Evolutionary conservation across 2,888 invertebrate species (phyloP).

Genomic region (Hydrotaea cyrtoneurina): DNA sequence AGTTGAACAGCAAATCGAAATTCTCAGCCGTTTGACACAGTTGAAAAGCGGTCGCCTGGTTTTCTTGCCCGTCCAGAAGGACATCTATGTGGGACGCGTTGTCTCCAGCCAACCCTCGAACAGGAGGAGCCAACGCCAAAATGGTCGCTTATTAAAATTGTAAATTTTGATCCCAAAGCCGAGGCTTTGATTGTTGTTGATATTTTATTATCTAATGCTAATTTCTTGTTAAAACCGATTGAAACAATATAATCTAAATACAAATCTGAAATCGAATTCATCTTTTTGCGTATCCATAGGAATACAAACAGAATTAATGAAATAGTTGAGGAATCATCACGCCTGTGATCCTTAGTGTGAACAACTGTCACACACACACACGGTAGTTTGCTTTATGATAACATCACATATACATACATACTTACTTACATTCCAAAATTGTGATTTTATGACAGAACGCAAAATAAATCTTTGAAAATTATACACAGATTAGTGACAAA

Average conservation of each 20-base stretch:
- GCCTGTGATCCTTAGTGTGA: too few species aligned
- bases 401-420: too few species aligned
- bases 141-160: constrained; percentile 42
- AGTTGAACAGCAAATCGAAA: constrained; percentile 72
- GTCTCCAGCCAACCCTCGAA: constrained; percentile 31
- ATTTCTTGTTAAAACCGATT: constrained; percentile 36
- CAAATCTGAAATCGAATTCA: not conserved
- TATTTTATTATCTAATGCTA: not conserved
- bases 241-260: constrained; percentile 23
- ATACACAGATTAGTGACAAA: too few species aligned
- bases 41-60: constrained; percentile 74
- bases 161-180: constrained; percentile 31
- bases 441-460: too few species aligned
- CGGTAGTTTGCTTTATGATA: too few species aligned
- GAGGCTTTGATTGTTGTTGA: constrained; percentile 44
- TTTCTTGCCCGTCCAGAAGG: constrained; percentile 71
- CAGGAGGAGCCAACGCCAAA: constrained; percentile 29
- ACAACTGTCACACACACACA: too few species aligned
- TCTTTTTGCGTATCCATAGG: too few species aligned
- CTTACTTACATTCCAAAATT: too few species aligned
- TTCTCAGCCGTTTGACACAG: constrained; percentile 70
- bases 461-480: too few species aligned
- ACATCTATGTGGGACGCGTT: constrained; percentile 53
- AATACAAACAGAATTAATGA: too few species aligned
- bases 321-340: too few species aligned